A percentile compares a stretch with the other conserved stretches of the same genome.
phyloP scores from a whole-genome alignment of 2,888 invertebrate genomes.

The Synanthedon vespiformis region DNA sequence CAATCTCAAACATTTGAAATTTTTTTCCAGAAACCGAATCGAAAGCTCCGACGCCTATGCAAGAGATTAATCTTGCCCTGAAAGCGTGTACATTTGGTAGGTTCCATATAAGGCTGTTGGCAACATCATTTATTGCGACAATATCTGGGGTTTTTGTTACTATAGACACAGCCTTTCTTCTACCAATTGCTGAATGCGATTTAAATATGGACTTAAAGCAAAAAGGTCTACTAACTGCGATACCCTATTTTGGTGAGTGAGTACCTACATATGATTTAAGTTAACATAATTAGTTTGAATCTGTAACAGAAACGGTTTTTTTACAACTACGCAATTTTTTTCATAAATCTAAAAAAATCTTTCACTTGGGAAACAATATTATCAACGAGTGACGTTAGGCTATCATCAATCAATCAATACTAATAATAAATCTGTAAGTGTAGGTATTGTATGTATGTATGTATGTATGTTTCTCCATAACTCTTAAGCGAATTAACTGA shows the following conservation, averaged over 20 bases:
- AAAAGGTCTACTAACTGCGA: slow-evolving; percentile 44
- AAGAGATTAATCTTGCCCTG: slow-evolving; percentile 38
- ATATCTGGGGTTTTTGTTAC: slow-evolving; percentile 29
- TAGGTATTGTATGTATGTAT: too few species aligned
- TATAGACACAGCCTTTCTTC: slow-evolving; percentile 31
- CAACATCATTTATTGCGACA: slow-evolving; percentile 23
- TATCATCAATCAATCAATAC: too few species aligned
- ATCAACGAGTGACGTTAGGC: too few species aligned
- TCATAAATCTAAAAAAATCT: too few species aligned
- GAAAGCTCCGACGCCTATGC: slow-evolving; percentile 29
- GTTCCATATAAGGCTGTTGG: slow-evolving; percentile 34
- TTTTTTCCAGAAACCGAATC: slow-evolving; percentile 4
- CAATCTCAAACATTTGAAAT: too few species aligned
- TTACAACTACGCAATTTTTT: too few species aligned
- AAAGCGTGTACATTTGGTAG: slow-evolving; percentile 39
- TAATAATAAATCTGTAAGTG: too few species aligned
- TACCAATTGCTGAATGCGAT: slow-evolving; percentile 51
- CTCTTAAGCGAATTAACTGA: too few species aligned
- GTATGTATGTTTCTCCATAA: too few species aligned
- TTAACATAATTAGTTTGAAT: too few species aligned
- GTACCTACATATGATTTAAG: neutral
- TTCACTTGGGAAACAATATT: too few species aligned
- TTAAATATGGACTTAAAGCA: slow-evolving; percentile 38
- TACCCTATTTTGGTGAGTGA: slow-evolving; percentile 42
- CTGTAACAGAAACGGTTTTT: too few species aligned